These are phyloP conservation scores for Melanostoma scalare DNA, from an alignment of 2,888 invertebrate species.

Conservation along the genomic window DNA sequence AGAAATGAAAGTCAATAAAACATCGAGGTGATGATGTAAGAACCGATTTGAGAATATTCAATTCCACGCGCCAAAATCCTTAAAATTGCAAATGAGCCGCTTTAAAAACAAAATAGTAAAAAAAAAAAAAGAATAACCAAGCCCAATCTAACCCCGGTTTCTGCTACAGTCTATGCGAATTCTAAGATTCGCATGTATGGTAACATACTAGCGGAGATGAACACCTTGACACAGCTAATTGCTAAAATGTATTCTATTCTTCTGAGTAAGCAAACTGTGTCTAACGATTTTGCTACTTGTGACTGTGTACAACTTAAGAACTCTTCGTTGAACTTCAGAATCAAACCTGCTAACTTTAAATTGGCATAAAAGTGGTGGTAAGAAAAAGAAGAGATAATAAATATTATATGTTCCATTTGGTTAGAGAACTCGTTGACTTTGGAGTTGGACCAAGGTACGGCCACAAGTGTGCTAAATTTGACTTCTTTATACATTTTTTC, in stretches of 20 bases:
- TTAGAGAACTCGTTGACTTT: constrained; percentile 64
- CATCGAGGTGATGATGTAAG: not conserved
- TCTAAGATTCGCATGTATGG: constrained; percentile 4
- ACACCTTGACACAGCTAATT: constrained; percentile 66
- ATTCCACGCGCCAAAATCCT: constrained; percentile 28
- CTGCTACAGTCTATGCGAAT: not conserved
- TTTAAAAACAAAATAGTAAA: not conserved
- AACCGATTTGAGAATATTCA: constrained; percentile 8
- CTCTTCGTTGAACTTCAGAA: constrained; percentile 54
- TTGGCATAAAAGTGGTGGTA: constrained; percentile 17
- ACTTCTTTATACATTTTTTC: not conserved
- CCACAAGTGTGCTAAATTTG: constrained; percentile 2
- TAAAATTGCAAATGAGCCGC: constrained; percentile 3
- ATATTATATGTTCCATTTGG: constrained; percentile 37
- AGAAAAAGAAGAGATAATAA: not conserved
- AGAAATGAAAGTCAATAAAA: not conserved
- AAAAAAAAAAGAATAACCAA: constrained; percentile 7
- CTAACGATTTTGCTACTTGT: constrained; percentile 27
- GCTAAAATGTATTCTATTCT: constrained; percentile 62
- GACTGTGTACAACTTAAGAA: constrained; percentile 16
- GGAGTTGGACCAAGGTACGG: constrained; percentile 24
- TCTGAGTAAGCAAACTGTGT: constrained; percentile 16
- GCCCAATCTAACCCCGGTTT: constrained; percentile 10
- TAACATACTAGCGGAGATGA: constrained; percentile 54
- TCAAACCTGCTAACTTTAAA: constrained; percentile 43